Evolutionary conservation across 2,113 vertebrate species (phyloP).

Genomic region (Xenotilapia leptura): DNA sequence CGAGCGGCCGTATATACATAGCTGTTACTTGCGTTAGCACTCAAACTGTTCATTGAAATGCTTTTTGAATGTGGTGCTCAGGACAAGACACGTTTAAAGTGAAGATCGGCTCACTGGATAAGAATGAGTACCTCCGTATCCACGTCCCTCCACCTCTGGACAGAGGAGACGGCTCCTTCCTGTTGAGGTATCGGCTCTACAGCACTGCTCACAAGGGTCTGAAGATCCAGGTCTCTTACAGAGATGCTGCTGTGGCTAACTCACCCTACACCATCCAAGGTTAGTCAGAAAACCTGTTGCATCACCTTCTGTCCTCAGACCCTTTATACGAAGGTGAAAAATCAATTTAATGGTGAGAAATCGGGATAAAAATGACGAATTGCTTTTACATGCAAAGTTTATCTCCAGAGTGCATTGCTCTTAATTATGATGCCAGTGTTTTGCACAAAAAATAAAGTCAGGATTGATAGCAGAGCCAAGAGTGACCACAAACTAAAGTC

Average conservation of each 20-base stretch:
- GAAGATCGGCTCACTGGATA: constrained; percentile 74
- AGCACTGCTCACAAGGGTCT: constrained; percentile 74
- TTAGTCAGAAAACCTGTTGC: background rate
- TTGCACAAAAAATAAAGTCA: background rate
- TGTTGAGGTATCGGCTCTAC: constrained; percentile 85
- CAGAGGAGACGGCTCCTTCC: constrained; percentile 85
- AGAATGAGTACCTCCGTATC: constrained; percentile 76
- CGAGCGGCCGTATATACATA: accelerated
- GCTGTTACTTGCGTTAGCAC: background rate
- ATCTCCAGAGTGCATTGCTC: background rate
- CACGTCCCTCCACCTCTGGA: constrained; percentile 81
- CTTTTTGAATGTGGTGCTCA: constrained; percentile 14
- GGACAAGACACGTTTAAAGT: constrained; percentile 81
- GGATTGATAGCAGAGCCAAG: accelerated
- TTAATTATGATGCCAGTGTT: background rate
- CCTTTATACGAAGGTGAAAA: accelerated
- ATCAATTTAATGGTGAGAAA: background rate
- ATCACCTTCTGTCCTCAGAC: background rate
- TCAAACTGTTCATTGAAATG: background rate
- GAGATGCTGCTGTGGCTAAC: constrained; percentile 73
- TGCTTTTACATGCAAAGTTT: background rate
- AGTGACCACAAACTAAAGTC: background rate
- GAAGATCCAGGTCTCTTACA: constrained; percentile 77
- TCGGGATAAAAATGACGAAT: background rate
- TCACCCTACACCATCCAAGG: constrained; percentile 86